Base-by-base conservation (phyloP, 2,888 invertebrate genomes). In the Oscheius onirici region DNA sequence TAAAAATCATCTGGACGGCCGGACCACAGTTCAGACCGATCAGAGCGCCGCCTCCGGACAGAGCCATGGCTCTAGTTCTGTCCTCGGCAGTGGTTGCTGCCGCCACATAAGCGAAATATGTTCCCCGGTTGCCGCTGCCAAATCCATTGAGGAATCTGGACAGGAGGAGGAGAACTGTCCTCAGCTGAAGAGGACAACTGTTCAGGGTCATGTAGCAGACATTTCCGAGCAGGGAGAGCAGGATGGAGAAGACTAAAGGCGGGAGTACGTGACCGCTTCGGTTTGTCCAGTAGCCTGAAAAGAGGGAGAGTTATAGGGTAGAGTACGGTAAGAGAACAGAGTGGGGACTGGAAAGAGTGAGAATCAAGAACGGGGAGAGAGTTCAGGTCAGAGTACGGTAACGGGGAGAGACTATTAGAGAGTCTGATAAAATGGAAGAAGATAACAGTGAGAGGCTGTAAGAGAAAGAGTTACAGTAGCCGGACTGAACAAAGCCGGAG, bases 41-140 rank as follows among this genome's bases (percentile, higher is more conserved):
- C 11, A 79, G 66, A n/a, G 76, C 74, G 13, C 78, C 80, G 2
- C 80, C 80, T 3, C 79, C 77, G 6, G 76, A 72, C 34, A 78
- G 58, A 13, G 80, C 80, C 68, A 80, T 76, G 1, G 74, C 70
- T 26, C 63, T 68, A 3, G 80, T 74, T 20, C 80, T 60, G 24
- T 80, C 80, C 13, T 44, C 66, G 22, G 70, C 68, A 11, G 65
- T 44, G 24, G 66, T 60, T 15, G 76, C 75, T 11, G 74, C 66
- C 0, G 79, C 55, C 76, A 24, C 17, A 54, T 24, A 20, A 20
- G 54, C 54, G 17, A 24, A 54, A 15, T 54, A 20, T 1, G 26
- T 15, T 24, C 24, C 54, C 3, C 54, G 22, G 15, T 28, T 58
- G 40, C 61, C 67, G 58, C 72, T 73, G 22, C 78, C 78, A 17